Conservation (phyloP, 2,113 vertebrate species). For the Pyxicephalus adspersus region DNA sequence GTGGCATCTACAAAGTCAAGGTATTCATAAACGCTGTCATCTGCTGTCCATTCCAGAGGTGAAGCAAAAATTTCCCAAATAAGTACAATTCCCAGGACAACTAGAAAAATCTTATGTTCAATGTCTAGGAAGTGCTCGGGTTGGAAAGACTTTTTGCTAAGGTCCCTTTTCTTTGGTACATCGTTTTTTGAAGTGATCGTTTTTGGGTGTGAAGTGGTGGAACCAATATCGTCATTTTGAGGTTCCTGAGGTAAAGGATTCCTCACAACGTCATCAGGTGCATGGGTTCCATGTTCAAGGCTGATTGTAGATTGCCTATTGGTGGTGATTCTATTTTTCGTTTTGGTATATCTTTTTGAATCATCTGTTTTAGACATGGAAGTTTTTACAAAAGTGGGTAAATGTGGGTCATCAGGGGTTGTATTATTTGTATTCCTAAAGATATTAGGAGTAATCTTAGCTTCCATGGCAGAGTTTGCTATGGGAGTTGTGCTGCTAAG, state of each 20-base stretch:
- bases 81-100: constrained; percentile 69
- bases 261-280: background rate
- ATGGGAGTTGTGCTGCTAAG: rapidly evolving
- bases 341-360: background rate
- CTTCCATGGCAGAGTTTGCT: background rate
- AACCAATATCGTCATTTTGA: background rate
- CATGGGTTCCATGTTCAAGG: background rate
- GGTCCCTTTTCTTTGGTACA: background rate
- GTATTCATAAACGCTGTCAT: constrained; percentile 86
- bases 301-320: background rate
- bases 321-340: background rate
- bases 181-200: constrained; percentile 17
- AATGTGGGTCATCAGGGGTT: background rate
- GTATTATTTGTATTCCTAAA: background rate
- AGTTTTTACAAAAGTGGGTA: background rate
- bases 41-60: constrained; percentile 75
- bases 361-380: background rate
- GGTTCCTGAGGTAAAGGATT: constrained; percentile 9
- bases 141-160: background rate
- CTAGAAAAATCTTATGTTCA: constrained; percentile 75
- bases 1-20: constrained; percentile 85
- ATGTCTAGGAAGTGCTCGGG: constrained; percentile 66
- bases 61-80: constrained; percentile 76
- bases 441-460: background rate
- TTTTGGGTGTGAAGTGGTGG: background rate